Evolutionary conservation across 2,113 vertebrate species (phyloP).

Genomic region (Laterallus jamaicensis): DNA sequence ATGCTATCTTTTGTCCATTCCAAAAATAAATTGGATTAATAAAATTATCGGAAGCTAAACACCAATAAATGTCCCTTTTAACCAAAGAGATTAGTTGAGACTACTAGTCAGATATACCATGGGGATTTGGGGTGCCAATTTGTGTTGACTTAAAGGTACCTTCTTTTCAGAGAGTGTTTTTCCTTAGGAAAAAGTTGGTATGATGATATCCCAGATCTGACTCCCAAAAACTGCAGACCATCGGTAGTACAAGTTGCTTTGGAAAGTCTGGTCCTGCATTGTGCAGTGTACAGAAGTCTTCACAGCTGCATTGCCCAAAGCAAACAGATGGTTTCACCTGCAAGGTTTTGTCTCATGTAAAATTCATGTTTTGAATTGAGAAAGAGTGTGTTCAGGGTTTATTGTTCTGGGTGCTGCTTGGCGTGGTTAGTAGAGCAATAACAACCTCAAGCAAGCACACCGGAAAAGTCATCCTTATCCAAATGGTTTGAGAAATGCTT

Average conservation of each 20-base stretch:
- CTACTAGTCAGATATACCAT: background rate
- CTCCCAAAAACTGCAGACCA: background rate
- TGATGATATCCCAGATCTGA: background rate
- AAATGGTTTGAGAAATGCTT: background rate
- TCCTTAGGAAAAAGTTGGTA: background rate
- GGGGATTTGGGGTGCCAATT: background rate
- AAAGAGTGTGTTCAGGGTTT: background rate
- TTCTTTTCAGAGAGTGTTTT: background rate
- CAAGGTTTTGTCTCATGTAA: background rate
- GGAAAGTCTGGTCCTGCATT: background rate
- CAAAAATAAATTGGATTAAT: background rate
- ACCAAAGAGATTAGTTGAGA: background rate
- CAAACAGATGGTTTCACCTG: conserved; percentile 15
- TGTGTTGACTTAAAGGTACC: background rate
- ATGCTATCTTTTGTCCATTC: background rate
- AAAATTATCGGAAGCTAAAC: background rate
- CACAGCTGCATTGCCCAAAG: conserved; percentile 23
- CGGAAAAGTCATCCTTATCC: background rate
- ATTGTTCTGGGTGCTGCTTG: background rate
- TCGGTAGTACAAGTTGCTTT: background rate
- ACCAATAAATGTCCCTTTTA: background rate
- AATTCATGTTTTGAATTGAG: background rate
- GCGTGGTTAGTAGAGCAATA: background rate
- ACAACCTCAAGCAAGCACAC: background rate
- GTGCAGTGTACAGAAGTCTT: background rate